These are phyloP conservation scores for Scaptodrosophila lebanonensis DNA, from an alignment of 1,140 invertebrate species.

Conservation along the genomic window DNA sequence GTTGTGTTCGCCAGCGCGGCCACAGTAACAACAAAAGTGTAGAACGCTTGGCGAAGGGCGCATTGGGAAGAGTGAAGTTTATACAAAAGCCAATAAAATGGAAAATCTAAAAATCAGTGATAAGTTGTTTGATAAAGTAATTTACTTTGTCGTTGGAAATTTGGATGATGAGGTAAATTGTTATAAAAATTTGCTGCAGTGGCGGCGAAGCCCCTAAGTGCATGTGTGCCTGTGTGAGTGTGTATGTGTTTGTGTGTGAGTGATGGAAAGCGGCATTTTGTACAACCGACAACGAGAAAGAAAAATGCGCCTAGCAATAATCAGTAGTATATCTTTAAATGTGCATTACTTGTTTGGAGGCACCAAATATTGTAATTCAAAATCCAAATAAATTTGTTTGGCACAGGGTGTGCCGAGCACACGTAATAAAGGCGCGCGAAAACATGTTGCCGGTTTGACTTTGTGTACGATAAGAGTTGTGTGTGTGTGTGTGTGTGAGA, in stretches of 20 bases:
- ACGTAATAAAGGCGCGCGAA: not conserved
- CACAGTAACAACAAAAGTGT: slow-evolving; percentile 58
- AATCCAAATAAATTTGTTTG: not conserved
- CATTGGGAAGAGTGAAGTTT: slow-evolving; percentile 54
- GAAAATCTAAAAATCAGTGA: slow-evolving; percentile 68
- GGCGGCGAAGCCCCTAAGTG: slow-evolving; percentile 20
- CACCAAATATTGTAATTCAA: no score
- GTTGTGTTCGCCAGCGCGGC: slow-evolving; percentile 35
- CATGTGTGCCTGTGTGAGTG: slow-evolving; percentile 9
- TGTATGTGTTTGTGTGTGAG: not conserved
- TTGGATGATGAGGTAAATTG: slow-evolving; percentile 68
- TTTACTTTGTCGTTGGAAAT: slow-evolving; percentile 66
- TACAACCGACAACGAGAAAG: not conserved
- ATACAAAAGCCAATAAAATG: slow-evolving; percentile 35
- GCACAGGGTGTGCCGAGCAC: not conserved
- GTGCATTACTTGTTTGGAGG: not conserved
- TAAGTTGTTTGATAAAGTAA: slow-evolving; percentile 66
- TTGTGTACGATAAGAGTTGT: not conserved
- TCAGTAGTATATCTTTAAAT: not conserved
- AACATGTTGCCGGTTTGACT: not conserved
- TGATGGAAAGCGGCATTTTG: slow-evolving; percentile 23
- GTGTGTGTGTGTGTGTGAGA: not conserved
- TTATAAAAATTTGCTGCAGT: not conserved
- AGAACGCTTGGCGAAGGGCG: not conserved
- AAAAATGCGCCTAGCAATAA: slow-evolving; percentile 10